These are phyloP conservation scores for Fringilla coelebs DNA, from an alignment of 2,797 vertebrate genomes.

Conservation along the genomic window DNA sequence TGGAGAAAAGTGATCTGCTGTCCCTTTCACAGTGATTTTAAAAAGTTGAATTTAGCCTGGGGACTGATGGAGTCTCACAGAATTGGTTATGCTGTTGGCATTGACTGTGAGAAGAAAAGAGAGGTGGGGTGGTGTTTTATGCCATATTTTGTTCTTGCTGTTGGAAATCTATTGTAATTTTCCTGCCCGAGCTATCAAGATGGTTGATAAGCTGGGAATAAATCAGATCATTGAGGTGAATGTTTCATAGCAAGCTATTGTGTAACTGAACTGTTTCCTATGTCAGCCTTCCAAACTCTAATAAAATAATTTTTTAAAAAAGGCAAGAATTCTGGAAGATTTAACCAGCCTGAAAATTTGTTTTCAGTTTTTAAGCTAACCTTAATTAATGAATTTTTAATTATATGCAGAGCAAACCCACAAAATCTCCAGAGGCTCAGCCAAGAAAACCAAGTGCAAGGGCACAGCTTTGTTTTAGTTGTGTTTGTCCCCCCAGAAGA, in stretches of 20 bases:
- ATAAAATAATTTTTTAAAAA: not conserved
- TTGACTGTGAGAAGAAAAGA: not conserved
- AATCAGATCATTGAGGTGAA: not conserved
- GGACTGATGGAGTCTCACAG: not conserved
- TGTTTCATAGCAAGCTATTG: not conserved
- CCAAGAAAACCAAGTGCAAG: not conserved
- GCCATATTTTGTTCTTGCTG: not conserved
- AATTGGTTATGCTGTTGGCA: not conserved
- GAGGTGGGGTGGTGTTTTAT: not conserved
- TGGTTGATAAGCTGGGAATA: conserved; percentile 17
- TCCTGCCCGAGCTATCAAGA: conserved; percentile 9
- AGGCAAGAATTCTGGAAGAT: conserved; percentile 13
- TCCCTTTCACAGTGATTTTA: not conserved
- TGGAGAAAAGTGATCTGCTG: not conserved
- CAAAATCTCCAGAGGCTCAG: conserved; percentile 7
- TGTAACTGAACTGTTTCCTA: conserved; percentile 7
- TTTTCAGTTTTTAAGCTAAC: conserved; percentile 34
- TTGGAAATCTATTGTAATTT: conserved; percentile 17
- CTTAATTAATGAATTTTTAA: conserved; percentile 54
- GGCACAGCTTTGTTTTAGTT: not conserved
- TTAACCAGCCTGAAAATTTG: conserved; percentile 50
- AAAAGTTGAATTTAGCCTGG: not conserved
- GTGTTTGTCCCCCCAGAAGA: not conserved
- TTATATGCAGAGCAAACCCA: conserved; percentile 4
- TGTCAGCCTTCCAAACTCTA: not conserved